Base-by-base conservation (phyloP, 2,113 vertebrate species). In the Petrocephalus microphthalmus region DNA sequence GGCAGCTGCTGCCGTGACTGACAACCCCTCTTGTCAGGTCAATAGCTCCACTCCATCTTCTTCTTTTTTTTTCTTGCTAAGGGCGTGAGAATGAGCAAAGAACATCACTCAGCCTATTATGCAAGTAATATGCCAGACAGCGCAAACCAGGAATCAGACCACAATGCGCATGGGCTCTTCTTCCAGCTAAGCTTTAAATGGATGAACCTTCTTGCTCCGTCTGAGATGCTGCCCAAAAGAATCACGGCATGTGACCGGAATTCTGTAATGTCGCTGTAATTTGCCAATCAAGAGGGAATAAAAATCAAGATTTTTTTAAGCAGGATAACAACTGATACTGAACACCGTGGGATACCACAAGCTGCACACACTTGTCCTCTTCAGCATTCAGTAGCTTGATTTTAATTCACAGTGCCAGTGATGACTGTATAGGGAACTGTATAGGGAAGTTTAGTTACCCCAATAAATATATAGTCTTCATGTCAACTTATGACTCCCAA, bases 1-100 rank as follows among this genome's bases (percentile, higher is more conserved):
- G 95, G 86, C 92, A 91, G 0, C 91, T 87, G 33, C 87, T 94
- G 83, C 98, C 98, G 42, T 95, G 93, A 87, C 95, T 95, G 19
- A 91, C 37, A 17, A 90, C 94, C 56, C 90, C 94, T 92, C 90
- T 93, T 54, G 94, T 94, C 67, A 90, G 91, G 91, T 96, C 95
- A 56, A 95, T 49, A 86, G 87, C 78, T 53, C 86, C 88, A 84
- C 92, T 89, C 53, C 93, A 91, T 7, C 88, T 92, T 85, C 88
- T 93, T 37, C 90, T 42, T 88, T 93, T 97, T 90, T 93, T 97
- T 42, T 92, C 91, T 89, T 91, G 90, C 96, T 97, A 56, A 1
- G 89, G 88, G 7, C 2, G 7, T 54, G 13, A 85, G 29, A 33
- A 85, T 11, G 22, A 78, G 33, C 33, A 13, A n/a, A 67, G 25